A percentile compares a stretch with the other conserved stretches of the same genome.
These are phyloP conservation scores for Bubo blakistoni DNA, from an alignment of 2,113 vertebrate genomes.

Conservation along the genomic window DNA sequence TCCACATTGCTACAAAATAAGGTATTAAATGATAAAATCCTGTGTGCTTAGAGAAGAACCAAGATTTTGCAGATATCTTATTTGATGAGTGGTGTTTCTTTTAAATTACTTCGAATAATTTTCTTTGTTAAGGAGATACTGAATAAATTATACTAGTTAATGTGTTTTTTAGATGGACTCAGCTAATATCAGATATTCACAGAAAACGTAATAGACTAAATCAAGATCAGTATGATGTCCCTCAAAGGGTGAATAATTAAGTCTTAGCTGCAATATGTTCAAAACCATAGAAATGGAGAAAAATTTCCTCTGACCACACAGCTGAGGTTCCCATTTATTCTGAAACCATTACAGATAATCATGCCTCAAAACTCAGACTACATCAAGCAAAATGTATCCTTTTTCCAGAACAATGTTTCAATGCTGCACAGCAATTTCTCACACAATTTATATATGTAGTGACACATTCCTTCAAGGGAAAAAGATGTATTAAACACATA, in stretches of 20 bases:
- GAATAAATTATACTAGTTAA: conserved; percentile 40
- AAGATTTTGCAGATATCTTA: not conserved
- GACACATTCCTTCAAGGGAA: not conserved
- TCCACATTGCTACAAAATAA: not conserved
- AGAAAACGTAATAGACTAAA: conserved; percentile 2
- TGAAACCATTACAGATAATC: not conserved
- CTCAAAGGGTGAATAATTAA: not conserved
- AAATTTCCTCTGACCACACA: not conserved
- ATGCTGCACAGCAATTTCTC: not conserved
- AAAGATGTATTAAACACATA: not conserved
- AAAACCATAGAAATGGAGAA: not conserved
- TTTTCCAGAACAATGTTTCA: not conserved
- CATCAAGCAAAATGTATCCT: not conserved
- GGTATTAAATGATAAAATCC: not conserved
- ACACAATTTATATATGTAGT: not conserved
- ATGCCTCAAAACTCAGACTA: not conserved
- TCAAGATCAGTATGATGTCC: not conserved
- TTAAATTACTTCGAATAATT: conserved; percentile 30
- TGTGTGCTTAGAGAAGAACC: not conserved
- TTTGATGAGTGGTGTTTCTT: not conserved
- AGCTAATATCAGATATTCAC: conserved; percentile 29
- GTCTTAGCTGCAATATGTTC: not conserved
- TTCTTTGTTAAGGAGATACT: conserved; percentile 10
- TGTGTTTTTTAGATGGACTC: conserved; percentile 14
- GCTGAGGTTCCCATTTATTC: not conserved